Base-by-base conservation (phyloP, 30 jellyfish, hydroid and myxozoan genomes). In the Mastigias papua region DNA sequence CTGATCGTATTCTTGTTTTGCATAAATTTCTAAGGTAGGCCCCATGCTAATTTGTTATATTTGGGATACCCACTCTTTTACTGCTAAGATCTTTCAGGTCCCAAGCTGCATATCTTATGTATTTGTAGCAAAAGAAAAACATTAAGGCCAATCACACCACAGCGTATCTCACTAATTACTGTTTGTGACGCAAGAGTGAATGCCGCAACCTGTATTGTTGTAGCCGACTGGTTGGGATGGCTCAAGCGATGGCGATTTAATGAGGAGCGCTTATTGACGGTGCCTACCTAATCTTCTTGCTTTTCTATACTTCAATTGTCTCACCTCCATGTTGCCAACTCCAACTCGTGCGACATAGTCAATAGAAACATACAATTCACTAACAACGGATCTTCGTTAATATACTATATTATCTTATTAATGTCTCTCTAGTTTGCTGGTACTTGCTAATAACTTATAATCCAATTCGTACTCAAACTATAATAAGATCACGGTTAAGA, bases 181-280 rank as follows among this genome's bases (percentile, higher is more conserved):
- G 20, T 63, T 21, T 8, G 37, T 63, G 17, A 63, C 1, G 23
- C 74, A 17, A 2, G 4, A 17, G 6, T 63, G 74, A 63, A 63
- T 63, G 37, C 74, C 4, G 19, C 74, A 63, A 63, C 74, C 74
- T 9, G 74, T 63, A 6, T 19, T 4, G 35, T 25, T 20, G 34
- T 63, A 23, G 74, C 1, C 74, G 74, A 26, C 74, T 25, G 34
- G 26, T 26, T 27, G 74, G 7, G n/a, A n/a, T 17, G 1, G 20
- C 23, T 19, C 5, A 7, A 63, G 21, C 35, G 26, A 63, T 2
- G 35, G 23, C 37, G 10, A 1, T 63, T 63, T 63, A 27, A 63
- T 25, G 74, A 63, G 74, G 42, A 63, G 74, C 74, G 74, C 42
- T 63, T 25, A 63, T 63, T 63, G 74, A 63, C 74, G 35, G 74